phyloP scores from a whole-genome alignment of 2,113 vertebrate genomes.

The Pelmatolapia mariae region DNA sequence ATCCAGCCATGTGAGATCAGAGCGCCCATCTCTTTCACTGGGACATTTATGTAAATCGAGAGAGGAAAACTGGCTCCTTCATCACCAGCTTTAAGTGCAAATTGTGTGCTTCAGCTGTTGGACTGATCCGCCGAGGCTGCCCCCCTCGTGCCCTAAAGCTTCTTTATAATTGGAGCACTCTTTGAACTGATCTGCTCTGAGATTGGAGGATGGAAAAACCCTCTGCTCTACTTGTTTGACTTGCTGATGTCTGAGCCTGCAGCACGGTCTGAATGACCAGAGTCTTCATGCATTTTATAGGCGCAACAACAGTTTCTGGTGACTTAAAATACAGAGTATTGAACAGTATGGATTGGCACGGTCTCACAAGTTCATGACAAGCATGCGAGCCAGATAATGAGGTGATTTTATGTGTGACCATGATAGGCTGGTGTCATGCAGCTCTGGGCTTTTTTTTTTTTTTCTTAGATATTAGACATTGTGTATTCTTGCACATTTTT shows the following conservation, averaged over 20 bases:
- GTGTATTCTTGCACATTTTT: neutral
- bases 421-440: neutral
- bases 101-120: neutral
- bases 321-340: neutral
- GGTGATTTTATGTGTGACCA: neutral
- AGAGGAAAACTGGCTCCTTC: neutral
- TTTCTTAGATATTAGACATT: neutral
- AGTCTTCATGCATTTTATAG: neutral
- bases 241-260: constrained; percentile 15
- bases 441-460: neutral
- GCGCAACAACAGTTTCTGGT: neutral
- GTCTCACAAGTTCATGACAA: neutral
- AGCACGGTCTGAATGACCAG: neutral
- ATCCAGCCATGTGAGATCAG: neutral
- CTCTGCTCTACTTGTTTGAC: constrained; percentile 13
- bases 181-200: constrained; percentile 34
- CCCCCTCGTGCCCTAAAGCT: constrained; percentile 13
- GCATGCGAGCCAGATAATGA: neutral
- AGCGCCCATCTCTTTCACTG: neutral
- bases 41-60: neutral
- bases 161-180: constrained; percentile 48
- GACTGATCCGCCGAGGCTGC: neutral
- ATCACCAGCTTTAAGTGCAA: neutral
- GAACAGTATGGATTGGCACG: neutral
- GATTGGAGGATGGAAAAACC: constrained; percentile 30